Conservation (phyloP, 2,888 invertebrate genomes). For the Psylliodes chrysocephalus region DNA sequence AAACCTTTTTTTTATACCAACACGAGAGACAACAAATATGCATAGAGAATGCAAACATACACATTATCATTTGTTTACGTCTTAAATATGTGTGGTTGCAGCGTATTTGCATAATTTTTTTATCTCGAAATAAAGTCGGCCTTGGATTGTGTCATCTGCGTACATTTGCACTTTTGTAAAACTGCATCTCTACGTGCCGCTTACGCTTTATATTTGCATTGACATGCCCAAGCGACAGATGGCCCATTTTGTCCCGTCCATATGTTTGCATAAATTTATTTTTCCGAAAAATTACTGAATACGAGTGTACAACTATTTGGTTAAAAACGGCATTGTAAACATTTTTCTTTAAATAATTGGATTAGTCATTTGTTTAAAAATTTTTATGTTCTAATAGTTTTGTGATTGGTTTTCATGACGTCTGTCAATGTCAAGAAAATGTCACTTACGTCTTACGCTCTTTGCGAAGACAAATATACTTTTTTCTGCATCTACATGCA, state of each 20-base stretch:
- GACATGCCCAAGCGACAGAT: background rate
- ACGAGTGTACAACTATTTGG: too few species aligned
- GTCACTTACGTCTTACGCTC: too few species aligned
- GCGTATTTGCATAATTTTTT: conserved; percentile 40
- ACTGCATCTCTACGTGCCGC: background rate
- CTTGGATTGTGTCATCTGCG: conserved; percentile 40
- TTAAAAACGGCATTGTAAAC: too few species aligned
- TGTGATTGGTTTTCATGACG: too few species aligned
- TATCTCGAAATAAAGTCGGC: conserved; percentile 33
- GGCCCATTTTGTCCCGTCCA: background rate
- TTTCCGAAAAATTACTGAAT: too few species aligned
- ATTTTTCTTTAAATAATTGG: too few species aligned
- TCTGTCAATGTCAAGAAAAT: too few species aligned
- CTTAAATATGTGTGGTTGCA: conserved; percentile 29
- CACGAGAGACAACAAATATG: conserved; percentile 13
- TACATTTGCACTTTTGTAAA: conserved; percentile 17
- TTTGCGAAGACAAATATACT: too few species aligned
- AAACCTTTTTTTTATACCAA: conserved; percentile 16
- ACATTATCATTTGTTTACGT: conserved; percentile 31
- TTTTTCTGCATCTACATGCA: too few species aligned
- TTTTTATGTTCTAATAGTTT: too few species aligned
- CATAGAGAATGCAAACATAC: conserved; percentile 20
- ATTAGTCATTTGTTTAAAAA: too few species aligned
- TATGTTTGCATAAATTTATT: too few species aligned
- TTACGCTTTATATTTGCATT: background rate